Evolutionary conservation across 2,113 vertebrate genomes (phyloP), one percentile per base, ranked within the genome.

Genomic region (human): DNA sequence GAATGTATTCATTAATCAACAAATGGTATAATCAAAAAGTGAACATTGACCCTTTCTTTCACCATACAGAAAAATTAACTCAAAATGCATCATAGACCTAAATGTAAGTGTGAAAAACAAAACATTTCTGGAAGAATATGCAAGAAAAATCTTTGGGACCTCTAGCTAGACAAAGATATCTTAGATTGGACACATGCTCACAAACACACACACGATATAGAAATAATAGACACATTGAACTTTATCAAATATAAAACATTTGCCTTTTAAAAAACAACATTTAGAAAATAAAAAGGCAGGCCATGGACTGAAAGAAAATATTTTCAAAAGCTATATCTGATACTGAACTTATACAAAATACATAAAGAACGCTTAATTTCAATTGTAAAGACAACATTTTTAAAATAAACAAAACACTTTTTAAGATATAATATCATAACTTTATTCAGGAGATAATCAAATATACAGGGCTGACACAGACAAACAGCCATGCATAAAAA

Each of bases 361-460:
- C 27, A 55, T 50, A 72, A 55, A 68, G 27, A 82, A 59, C 12
- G n/a, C 32, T 48, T 70, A 73, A 48, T 85, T 38, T 85, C 57
- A 64, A 78, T 76, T 52, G 75, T 55, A 57, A 89, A 78, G 35
- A 83, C 2, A 84, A 52, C 13, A 79, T 64, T 72, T 45, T 82
- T 13, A 64, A 92, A 43, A 10, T 25, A 64, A 81, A 61, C 25
- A 52, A 89, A 92, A 76, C 30, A 35, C 89, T 78, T 55, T 55
- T 55, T 57, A 68, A 70, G 27, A 82, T 1, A 90, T 8, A 86
- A 64, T 32, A 88, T 27, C 40, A 93, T 70, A 22, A 94, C 55
- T 98, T 97, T 98, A 98, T 96, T 97, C 73, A 95, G 52, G 50
- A 95, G 61, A 90, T 93, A 91, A 92, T 80, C 64, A 93, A 90